phyloP scores from a whole-genome alignment of 2,888 invertebrate species.

The Monopis laevigella region DNA sequence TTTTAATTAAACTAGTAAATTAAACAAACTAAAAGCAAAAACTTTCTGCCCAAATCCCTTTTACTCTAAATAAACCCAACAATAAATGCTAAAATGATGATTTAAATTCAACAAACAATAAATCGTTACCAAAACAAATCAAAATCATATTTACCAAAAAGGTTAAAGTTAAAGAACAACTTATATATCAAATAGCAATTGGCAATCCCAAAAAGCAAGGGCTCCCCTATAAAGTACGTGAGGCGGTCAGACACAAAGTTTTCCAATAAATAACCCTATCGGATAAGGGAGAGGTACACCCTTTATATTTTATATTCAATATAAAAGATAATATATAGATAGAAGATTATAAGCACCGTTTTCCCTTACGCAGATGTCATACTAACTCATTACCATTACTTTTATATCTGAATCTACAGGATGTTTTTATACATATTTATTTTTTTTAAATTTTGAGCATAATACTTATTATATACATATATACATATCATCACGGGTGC shows the following conservation, averaged over 20 bases:
- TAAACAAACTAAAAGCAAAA: too few relatives aligned
- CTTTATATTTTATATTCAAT: slow-evolving; percentile 62
- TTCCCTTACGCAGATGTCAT: background rate
- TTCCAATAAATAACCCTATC: slow-evolving; percentile 62
- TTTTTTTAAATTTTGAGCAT: too few relatives aligned
- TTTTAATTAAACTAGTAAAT: too few relatives aligned
- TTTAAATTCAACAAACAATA: slow-evolving; percentile 43
- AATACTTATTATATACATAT: too few relatives aligned
- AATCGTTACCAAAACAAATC: slow-evolving; percentile 35
- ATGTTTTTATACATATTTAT: too few relatives aligned
- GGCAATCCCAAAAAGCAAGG: slow-evolving; percentile 60
- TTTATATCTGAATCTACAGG: too few relatives aligned
- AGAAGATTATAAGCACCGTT: slow-evolving; percentile 4
- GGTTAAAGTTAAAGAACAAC: slow-evolving; percentile 5
- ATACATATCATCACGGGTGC: too few relatives aligned
- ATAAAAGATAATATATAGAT: slow-evolving; percentile 44
- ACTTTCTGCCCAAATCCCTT: too few relatives aligned
- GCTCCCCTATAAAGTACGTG: slow-evolving; percentile 65
- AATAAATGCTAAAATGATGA: slow-evolving; percentile 45
- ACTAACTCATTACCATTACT: too few relatives aligned
- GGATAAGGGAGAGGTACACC: slow-evolving; percentile 60
- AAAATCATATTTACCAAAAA: slow-evolving; percentile 3
- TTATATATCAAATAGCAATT: slow-evolving; percentile 53
- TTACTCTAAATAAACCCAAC: too few relatives aligned
- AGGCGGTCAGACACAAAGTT: slow-evolving; percentile 66